Base-by-base conservation (phyloP, 2,888 invertebrate genomes). In the Drosophila siamana region DNA sequence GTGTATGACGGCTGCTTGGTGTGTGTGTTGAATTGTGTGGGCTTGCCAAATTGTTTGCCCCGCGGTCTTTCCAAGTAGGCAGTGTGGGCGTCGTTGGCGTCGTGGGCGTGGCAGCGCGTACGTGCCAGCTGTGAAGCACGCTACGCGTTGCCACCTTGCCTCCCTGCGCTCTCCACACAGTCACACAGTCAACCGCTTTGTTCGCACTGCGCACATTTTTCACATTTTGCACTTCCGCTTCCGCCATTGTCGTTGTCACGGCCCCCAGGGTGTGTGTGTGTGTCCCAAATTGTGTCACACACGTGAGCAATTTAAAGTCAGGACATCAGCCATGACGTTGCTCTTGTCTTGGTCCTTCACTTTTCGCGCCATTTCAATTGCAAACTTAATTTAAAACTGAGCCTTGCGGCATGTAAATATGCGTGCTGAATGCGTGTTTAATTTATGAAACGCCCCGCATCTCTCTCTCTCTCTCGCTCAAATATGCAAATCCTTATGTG, bases 301-400 rank as follows among this genome's bases (percentile, higher is more conserved):
- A 85, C 88, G 88, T 88, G 85, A 89, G 74, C 88, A 86, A 85
- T 89, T 88, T 89, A 88, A 86, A 77, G 78, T 62, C 64, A 26
- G 65, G 36, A 38, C 64, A 65, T 57, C 57, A 44, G 41, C 40
- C 16, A 33, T n/a, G 61, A 9, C 50, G 30, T 48, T 43, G 48
- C 48, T 26, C 55, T 64, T 62, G 63, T 44, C 46, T 43, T 36
- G 40, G 43, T 63, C 24, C 74, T 51, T 48, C 56, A 54, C 60
- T 63, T 52, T 47, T 59, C 57, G 62, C 69, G 50, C 69, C 82
- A 86, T 86, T 86, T 88, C 81, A 74, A 88, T 78, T 82, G 86
- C 71, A 84, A 88, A 86, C 88, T 88, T 86, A 74, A 88, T 86
- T 88, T 80, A 67, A 69, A 75, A 67, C 69, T 64, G 66, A 59